These are phyloP conservation scores for Sphaerodactylus townsendi DNA, from an alignment of 2,113 vertebrate species.

Conservation along the genomic window DNA sequence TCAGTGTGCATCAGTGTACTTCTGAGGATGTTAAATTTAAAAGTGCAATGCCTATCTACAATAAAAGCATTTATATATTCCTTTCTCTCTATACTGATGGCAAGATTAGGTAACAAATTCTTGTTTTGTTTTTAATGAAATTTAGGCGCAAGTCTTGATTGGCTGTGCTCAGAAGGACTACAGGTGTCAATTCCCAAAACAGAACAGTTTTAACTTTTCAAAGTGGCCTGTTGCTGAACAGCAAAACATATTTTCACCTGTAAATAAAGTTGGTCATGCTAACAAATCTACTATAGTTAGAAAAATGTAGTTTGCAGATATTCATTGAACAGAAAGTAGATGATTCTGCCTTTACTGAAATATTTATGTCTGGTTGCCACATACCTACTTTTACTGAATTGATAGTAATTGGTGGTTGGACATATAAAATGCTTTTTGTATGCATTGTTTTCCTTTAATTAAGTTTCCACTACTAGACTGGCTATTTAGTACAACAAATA, in stretches of 20 bases:
- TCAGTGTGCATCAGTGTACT: background rate
- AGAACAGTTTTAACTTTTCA: conserved; percentile 38
- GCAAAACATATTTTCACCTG: conserved; percentile 55
- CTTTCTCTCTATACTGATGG: background rate
- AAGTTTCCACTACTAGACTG: conserved; percentile 59
- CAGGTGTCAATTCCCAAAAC: background rate
- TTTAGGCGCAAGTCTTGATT: background rate
- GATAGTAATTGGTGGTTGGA: conserved; percentile 56
- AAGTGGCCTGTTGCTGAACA: conserved; percentile 31
- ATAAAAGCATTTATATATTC: background rate
- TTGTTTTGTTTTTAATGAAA: background rate
- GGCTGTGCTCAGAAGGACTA: background rate
- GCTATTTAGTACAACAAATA: conserved; percentile 44
- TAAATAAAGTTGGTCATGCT: conserved; percentile 54
- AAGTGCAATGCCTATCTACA: background rate
- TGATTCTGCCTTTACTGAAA: conserved; percentile 41
- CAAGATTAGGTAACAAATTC: background rate
- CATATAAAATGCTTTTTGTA: conserved; percentile 65
- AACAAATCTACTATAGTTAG: conserved; percentile 43
- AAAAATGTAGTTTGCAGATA: conserved; percentile 55
- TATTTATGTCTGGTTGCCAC: conserved; percentile 53
- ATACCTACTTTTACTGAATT: conserved; percentile 52
- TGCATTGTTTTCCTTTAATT: conserved; percentile 53
- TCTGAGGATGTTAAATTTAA: background rate
- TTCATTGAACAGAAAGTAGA: conserved; percentile 58